Conservation (phyloP, 1,140 invertebrate species). For the Cotesia typhae region DNA sequence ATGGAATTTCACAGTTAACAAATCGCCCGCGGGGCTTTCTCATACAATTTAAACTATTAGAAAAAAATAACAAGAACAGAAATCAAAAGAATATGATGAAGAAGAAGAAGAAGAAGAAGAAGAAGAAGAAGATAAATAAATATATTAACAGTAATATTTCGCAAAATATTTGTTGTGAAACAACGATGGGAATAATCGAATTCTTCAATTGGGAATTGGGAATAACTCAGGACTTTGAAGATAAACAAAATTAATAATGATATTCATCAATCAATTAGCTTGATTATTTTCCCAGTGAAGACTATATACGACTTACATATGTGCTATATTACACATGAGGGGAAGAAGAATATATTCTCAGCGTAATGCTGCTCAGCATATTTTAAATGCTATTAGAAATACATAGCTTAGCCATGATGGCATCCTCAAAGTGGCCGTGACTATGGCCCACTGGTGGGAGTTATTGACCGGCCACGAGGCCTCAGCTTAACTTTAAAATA, state of each 20-base stretch:
- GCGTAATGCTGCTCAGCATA: not conserved
- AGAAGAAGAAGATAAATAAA: not conserved
- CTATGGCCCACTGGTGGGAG: slow-evolving; percentile 14
- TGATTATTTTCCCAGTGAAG: not conserved
- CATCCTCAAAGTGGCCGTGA: slow-evolving; percentile 16
- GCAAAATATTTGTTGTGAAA: not conserved
- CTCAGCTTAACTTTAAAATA: not conserved
- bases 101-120: not conserved
- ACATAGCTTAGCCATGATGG: slow-evolving; percentile 44
- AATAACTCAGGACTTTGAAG: no score
- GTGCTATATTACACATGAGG: not conserved
- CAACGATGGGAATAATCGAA: no score
- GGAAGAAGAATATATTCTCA: not conserved
- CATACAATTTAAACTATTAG: slow-evolving; percentile 4
- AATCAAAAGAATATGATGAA: not conserved
- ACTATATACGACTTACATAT: not conserved
- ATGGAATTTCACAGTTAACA: slow-evolving; percentile 23
- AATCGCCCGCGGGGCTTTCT: slow-evolving; percentile 9
- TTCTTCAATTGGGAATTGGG: no score
- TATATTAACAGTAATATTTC: slow-evolving; percentile 2
- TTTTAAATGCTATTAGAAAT: slow-evolving; percentile 47
- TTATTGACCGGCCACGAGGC: slow-evolving; percentile 29
- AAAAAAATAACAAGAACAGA: not conserved
- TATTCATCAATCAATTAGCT: slow-evolving; percentile 23
- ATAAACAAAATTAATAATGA: not conserved